These are phyloP conservation scores for Phrynosoma blainvillii DNA, from an alignment of 2,113 vertebrate genomes.

Conservation along the genomic window DNA sequence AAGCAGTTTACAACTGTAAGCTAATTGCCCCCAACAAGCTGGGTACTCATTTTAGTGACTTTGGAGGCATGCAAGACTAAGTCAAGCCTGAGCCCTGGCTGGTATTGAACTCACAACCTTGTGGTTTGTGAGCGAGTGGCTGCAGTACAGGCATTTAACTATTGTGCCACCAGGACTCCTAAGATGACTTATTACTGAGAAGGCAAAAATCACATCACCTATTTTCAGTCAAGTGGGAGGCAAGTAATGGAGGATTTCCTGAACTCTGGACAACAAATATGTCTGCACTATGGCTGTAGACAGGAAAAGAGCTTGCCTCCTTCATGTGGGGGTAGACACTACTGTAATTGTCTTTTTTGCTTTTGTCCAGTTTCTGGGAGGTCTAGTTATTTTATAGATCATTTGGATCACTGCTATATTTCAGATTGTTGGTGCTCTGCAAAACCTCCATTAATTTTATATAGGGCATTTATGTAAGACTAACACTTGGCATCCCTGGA, in stretches of 20 bases:
- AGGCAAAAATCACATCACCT: slow-evolving; percentile 3
- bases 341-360: background rate
- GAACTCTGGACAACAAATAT: background rate
- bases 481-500: background rate
- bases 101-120: too few relatives aligned
- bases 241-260: background rate
- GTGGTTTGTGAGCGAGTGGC: too few relatives aligned
- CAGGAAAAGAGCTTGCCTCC: background rate
- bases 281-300: too few relatives aligned
- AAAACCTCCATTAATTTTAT: background rate
- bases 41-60: too few relatives aligned
- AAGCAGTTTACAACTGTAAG: too few relatives aligned
- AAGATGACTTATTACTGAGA: slow-evolving; percentile 64
- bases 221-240: background rate
- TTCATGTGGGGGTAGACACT: background rate
- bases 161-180: too few relatives aligned
- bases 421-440: background rate
- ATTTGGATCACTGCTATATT: background rate
- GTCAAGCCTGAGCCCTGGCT: too few relatives aligned
- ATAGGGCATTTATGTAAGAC: background rate
- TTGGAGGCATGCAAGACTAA: too few relatives aligned
- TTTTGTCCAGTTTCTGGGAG: background rate
- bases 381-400: background rate
- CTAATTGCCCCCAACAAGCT: too few relatives aligned
- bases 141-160: too few relatives aligned